phyloP scores from a whole-genome alignment of 2,888 invertebrate genomes.

The Thymelicus sylvestris region DNA sequence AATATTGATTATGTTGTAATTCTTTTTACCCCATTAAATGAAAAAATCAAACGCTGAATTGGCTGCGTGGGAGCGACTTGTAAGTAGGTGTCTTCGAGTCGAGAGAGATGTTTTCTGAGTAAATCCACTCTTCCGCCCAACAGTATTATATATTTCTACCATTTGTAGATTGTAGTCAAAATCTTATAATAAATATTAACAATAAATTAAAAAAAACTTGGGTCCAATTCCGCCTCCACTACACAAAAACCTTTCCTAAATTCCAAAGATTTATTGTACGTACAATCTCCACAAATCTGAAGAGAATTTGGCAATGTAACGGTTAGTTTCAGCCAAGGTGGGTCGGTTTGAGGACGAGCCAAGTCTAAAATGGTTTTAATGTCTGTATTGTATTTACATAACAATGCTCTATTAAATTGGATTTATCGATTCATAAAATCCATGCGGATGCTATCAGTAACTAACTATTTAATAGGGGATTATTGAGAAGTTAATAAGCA shows the following conservation, averaged over 20 bases:
- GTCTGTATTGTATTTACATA: background rate
- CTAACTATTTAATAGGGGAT: background rate
- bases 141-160: no score
- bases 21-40: no score
- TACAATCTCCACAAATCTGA: background rate
- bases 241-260: background rate
- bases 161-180: no score
- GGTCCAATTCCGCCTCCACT: background rate
- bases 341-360: background rate
- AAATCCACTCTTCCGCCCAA: no score
- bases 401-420: background rate
- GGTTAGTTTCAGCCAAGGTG: background rate
- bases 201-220: no score
- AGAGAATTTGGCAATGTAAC: background rate
- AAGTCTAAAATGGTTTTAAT: conserved; percentile 13
- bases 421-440: background rate
- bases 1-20: no score
- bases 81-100: no score
- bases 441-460: background rate
- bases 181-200: no score
- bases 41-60: no score
- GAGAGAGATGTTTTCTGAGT: no score
- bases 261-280: conserved; percentile 4
- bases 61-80: no score
- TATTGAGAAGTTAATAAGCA: no score